Conservation (phyloP, 2,888 invertebrate species). For the Meta bourneti region DNA sequence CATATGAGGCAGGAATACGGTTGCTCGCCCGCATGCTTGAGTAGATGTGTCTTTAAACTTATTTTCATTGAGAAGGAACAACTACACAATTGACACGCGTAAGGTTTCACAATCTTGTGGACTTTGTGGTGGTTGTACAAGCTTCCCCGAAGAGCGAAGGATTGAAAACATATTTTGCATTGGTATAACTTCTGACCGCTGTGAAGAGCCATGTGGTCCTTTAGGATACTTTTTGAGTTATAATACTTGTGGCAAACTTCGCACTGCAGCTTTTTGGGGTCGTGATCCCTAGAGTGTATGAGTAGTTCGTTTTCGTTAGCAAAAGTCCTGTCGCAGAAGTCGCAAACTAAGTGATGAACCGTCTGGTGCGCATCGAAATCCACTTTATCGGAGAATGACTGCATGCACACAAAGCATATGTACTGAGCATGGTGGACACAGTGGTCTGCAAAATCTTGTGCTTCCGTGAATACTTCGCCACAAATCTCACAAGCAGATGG, state of each 20-base stretch:
- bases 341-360: neutral
- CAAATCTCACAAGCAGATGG: constrained; percentile 3
- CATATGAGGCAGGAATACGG: constrained; percentile 24
- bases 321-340: neutral
- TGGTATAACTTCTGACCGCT: neutral
- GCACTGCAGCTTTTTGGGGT: constrained; percentile 3
- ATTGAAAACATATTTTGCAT: constrained; percentile 13
- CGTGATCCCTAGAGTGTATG: neutral
- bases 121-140: constrained; percentile 4
- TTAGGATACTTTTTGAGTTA: neutral
- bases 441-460: neutral
- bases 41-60: neutral
- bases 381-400: neutral
- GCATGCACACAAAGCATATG: no score
- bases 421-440: neutral
- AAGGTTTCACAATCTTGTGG: constrained; percentile 5
- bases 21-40: neutral
- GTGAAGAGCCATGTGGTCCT: neutral
- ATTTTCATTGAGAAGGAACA: neutral
- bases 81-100: constrained; percentile 4
- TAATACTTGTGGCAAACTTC: constrained; percentile 6
- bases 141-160: neutral
- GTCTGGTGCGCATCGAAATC: neutral
- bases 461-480: neutral
- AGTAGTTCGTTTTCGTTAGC: neutral